These are phyloP conservation scores for Cichlasoma orientale DNA, from an alignment of 2,797 vertebrate species.

Conservation along the genomic window DNA sequence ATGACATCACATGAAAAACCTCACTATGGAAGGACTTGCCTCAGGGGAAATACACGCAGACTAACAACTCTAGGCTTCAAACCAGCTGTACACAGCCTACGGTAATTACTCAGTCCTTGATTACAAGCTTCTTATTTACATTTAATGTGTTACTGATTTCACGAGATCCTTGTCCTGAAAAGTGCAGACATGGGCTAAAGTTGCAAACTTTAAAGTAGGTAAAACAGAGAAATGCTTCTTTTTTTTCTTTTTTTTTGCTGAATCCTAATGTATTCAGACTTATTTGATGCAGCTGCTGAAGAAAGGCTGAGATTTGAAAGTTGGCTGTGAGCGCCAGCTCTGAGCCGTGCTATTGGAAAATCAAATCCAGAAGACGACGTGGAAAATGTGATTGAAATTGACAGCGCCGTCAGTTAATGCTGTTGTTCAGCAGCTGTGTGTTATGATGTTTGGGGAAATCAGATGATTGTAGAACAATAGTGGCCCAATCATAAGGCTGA, in stretches of 20 bases:
- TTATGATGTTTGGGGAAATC: conserved; percentile 2
- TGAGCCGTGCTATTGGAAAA: conserved; percentile 2
- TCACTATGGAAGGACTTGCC: neutral
- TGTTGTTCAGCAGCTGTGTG: neutral
- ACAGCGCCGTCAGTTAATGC: neutral
- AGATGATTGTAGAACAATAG: neutral
- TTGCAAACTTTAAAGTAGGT: neutral
- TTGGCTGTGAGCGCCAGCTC: conserved; percentile 1
- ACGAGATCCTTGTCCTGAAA: neutral
- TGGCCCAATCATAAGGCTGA: neutral
- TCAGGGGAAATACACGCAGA: neutral
- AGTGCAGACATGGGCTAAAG: neutral
- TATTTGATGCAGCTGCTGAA: conserved; percentile 12
- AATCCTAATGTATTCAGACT: neutral
- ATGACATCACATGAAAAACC: neutral
- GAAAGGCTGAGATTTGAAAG: conserved; percentile 13
- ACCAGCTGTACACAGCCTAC: fast-evolving
- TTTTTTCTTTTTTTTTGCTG: neutral
- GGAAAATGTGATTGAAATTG: conserved; percentile 2
- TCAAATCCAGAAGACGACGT: conserved; percentile 23
- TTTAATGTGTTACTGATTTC: neutral
- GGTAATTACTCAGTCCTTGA: neutral
- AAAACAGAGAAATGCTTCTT: neutral
- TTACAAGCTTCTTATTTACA: neutral
- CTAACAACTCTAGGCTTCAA: neutral